Percentiles rank a stretch among this genome's conserved stretches.
Conservation (phyloP, 2,113 vertebrate species). For the Regulus satrapa region DNA sequence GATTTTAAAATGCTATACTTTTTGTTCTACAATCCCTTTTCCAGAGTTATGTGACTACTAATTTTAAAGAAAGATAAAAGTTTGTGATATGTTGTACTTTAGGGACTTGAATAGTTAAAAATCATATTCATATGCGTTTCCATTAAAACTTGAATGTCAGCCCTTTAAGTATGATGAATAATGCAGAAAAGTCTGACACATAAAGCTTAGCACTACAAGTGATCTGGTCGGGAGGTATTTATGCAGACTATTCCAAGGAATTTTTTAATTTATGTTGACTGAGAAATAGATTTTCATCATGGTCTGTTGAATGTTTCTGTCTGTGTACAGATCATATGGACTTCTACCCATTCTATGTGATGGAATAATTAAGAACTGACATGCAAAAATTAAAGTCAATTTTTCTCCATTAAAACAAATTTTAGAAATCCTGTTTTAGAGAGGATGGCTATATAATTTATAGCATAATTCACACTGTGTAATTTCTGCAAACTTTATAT, state of each 20-base stretch:
- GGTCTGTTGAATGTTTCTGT: not conserved
- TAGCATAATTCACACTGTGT: not conserved
- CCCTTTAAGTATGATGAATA: not conserved
- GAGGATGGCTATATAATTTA: not conserved
- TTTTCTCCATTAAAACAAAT: not conserved
- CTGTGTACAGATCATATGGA: not conserved
- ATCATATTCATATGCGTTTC: conserved; percentile 31
- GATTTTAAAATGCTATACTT: conserved; percentile 49
- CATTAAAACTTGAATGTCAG: conserved; percentile 26
- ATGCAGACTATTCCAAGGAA: not conserved
- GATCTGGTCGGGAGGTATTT: not conserved
- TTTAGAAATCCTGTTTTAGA: not conserved
- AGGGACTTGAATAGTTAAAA: conserved; percentile 31
- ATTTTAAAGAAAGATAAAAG: conserved; percentile 61
- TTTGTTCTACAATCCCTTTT: conserved; percentile 56
- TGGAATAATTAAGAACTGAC: not conserved
- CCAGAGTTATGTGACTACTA: conserved; percentile 59
- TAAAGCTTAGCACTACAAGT: not conserved
- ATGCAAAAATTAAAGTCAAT: not conserved
- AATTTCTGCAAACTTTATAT: not conserved
- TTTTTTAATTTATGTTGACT: not conserved
- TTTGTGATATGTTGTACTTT: conserved; percentile 37
- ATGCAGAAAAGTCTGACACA: not conserved
- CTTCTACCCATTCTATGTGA: not conserved
- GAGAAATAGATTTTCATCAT: not conserved